Evolutionary conservation across 2,888 invertebrate species (phyloP).

Genomic region (Xylophagus ater): DNA sequence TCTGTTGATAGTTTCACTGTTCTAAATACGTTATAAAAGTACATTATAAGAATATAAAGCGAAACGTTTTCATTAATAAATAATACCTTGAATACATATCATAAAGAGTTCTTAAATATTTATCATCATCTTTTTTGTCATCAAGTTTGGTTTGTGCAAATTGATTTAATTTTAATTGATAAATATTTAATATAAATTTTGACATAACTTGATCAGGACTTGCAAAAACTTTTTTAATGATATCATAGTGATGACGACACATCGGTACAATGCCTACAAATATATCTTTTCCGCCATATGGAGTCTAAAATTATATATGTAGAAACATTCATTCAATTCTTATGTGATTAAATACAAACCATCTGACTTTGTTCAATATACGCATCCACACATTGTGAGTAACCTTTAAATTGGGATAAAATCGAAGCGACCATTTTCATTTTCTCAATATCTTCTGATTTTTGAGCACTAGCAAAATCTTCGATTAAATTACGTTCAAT

Average conservation of each 20-base stretch:
- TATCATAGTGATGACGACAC: constrained; percentile 74
- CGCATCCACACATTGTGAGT: constrained; percentile 90
- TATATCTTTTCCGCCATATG: constrained; percentile 76
- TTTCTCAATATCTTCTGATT: constrained; percentile 66
- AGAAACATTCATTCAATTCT: not conserved
- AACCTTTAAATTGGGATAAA: constrained; percentile 91
- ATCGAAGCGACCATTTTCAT: constrained; percentile 92
- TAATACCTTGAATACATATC: constrained; percentile 78
- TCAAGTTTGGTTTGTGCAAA: constrained; percentile 75
- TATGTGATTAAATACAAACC: constrained; percentile 41
- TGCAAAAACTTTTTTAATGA: constrained; percentile 81
- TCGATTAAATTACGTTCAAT: constrained; percentile 83
- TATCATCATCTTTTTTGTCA: constrained; percentile 72
- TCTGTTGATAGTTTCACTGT: constrained; percentile 65
- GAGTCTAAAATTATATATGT: constrained; percentile 48
- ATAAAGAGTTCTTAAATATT: constrained; percentile 78
- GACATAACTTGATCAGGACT: constrained; percentile 96
- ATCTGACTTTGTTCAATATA: constrained; percentile 95
- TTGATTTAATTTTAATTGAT: constrained; percentile 78
- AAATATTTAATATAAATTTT: constrained; percentile 93
- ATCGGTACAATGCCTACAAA: constrained; percentile 82
- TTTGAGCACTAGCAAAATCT: constrained; percentile 85
- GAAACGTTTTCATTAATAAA: constrained; percentile 5
- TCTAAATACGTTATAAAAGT: constrained; percentile 40
- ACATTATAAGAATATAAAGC: too few relatives aligned